Evolutionary conservation across 2,797 vertebrate genomes (phyloP), one percentile per base, ranked within the genome.

Genomic region (Acanthiza pusilla): DNA sequence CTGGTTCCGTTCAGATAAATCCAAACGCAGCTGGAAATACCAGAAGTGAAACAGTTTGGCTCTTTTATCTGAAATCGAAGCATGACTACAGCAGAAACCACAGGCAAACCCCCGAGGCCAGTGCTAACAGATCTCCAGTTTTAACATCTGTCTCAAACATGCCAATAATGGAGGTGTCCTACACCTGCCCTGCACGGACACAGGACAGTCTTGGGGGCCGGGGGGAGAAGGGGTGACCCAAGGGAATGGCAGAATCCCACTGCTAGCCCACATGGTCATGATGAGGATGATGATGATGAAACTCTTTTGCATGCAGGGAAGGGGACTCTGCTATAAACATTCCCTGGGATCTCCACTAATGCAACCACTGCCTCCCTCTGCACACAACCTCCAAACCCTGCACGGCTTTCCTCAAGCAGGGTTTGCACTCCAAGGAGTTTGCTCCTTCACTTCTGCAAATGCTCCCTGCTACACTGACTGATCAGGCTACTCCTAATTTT

Each of bases 11-110:
- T 93, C 88, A 89, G 96, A 95, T 94, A 96, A 93, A 96, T 96
- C 97, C 96, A 97, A 97, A 97, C 96, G 95, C 96, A 48, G 88
- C 94, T 92, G 95, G 97, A 96, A 96, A 94, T 89, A 94, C 97
- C 96, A 97, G 95, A 85, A 96, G 91, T 96, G 96, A 94, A 92
- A 96, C 10, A 96, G 93, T 91, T 96, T 91, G 91, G 96, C 93
- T 93, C 80, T 96, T 94, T 91, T 96, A 97, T 97, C 96, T 95
- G 96, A 97, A 91, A 96, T 92, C 60, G 93, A 97, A 97, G 91
- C 96, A 92, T 91, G 93, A 84, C 96, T 81, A 93, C 90, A 76
- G 75, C 40, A 97, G 94, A 87, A 86, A 95, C 95, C 93, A 67
- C 48, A 67, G 76, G 91, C 86, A 95, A 96, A 57, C 88, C 51